phyloP scores from a whole-genome alignment of 2,797 vertebrate genomes.

The Nannoperca obscura region DNA sequence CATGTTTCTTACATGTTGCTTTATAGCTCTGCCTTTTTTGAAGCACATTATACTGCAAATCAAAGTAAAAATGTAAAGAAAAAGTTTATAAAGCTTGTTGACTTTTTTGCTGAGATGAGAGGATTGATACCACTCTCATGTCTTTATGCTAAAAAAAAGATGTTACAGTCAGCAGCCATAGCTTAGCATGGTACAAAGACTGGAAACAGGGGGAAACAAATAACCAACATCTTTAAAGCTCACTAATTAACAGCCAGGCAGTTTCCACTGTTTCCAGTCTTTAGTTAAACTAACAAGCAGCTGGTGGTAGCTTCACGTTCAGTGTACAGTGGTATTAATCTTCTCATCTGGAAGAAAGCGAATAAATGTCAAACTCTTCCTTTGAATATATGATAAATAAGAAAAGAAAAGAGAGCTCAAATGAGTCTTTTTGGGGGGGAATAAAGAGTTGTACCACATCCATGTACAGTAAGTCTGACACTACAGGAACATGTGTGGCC shows the following conservation, averaged over 20 bases:
- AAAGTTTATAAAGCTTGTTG: neutral
- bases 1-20: neutral
- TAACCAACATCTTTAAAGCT: neutral
- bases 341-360: neutral
- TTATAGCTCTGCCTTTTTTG: neutral
- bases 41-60: neutral
- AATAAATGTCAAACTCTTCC: neutral
- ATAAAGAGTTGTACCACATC: neutral
- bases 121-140: neutral
- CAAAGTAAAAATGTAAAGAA: neutral
- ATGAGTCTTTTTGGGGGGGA: neutral
- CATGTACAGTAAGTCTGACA: slow-evolving; percentile 10
- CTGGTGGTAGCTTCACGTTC: neutral
- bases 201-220: neutral
- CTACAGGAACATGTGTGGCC: slow-evolving; percentile 24
- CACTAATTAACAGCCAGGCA: neutral
- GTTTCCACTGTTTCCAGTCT: neutral
- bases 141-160: neutral
- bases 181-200: neutral
- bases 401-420: neutral
- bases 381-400: neutral
- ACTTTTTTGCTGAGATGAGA: neutral
- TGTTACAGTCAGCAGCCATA: neutral
- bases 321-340: neutral
- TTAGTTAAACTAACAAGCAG: neutral